Evolutionary conservation across 2,888 invertebrate genomes (phyloP), one percentile per base, ranked within the genome.

Genomic region (Helobdella robusta): DNA sequence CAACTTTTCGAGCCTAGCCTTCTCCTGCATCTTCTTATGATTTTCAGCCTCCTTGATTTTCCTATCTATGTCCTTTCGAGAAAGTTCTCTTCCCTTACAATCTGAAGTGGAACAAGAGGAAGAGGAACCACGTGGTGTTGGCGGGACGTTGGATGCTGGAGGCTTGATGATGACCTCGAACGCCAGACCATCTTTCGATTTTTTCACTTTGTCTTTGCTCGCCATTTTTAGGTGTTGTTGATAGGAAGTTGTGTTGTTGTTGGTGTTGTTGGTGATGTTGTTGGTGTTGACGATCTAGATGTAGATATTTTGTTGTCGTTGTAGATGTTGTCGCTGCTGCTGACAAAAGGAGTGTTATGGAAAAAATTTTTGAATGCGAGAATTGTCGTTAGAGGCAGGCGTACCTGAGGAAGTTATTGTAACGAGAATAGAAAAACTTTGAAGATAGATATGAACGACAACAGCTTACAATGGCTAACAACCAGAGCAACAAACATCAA

Each of bases 41-140:
- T 92, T 91, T 77, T 92, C 92, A 58, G 94, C 94, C 18, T 90
- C 91, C 81, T 88, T 88, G 64, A 93, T 84, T 80, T 94, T 94
- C 78, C 89, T 89, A 77, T 90, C 88, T 74, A 94, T 92, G 76
- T 90, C 89, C 78, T 90, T 89, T 62, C 75, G 73, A 32, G 78
- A 75, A 32, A 71, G 69, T n/a, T 40, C 32, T 46, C 32, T 44
- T 40, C 73, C 75, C 68, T 74, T 74, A 75, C 60, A 76, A 74
- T 2, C 65, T 50, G n/a, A 34, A 46, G 35, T 70, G 68, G 20
- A 73, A 73, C 32, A 73, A 15, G n/a, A 15, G 6, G 56, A 32
- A 28, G 28, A 30, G 30, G 32, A 11, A 5, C 56, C 56, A 28
- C 56, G 28, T 3, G 56, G 56, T n/a, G 56, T 70, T 3, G 72